phyloP scores from a whole-genome alignment of 2,888 invertebrate species.

The Yponomeuta cagnagella region DNA sequence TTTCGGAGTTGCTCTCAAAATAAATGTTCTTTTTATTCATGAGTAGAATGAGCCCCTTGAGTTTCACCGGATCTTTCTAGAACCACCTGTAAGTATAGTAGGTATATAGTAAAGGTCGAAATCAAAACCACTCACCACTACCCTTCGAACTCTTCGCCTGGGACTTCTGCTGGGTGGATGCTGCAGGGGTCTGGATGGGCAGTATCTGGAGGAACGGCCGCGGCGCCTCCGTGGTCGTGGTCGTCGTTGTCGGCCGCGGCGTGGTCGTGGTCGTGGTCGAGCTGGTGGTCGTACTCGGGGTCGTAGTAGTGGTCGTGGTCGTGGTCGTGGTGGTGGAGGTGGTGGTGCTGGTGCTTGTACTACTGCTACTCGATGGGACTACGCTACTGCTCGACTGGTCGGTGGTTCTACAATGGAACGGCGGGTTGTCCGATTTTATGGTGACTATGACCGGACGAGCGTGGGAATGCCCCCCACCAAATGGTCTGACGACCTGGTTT shows the following conservation, averaged over 20 bases:
- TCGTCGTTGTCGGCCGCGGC: conserved; percentile 39
- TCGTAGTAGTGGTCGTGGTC: conserved; percentile 44
- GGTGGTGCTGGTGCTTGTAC: conserved; percentile 20
- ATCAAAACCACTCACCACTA: neutral
- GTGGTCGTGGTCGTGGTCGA: conserved; percentile 53
- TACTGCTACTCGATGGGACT: conserved; percentile 35
- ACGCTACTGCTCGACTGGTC: conserved; percentile 41
- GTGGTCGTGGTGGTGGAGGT: conserved; percentile 40
- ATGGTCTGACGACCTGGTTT: no score
- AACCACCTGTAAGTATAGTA: neutral
- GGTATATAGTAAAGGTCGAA: no score
- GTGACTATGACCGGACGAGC: neutral
- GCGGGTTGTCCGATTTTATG: conserved; percentile 18
- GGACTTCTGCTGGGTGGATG: conserved; percentile 27
- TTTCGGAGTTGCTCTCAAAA: no score
- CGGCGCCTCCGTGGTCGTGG: conserved; percentile 41
- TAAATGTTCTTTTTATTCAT: no score
- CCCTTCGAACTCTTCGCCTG: conserved; percentile 20
- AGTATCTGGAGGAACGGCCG: conserved; percentile 61
- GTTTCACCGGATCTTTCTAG: no score
- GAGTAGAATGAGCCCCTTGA: no score
- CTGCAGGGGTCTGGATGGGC: conserved; percentile 50
- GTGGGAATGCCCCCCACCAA: no score
- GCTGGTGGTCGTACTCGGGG: conserved; percentile 49
- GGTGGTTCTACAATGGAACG: conserved; percentile 46